Conservation (phyloP, 2,797 vertebrate species). For the Pristis pectinata region DNA sequence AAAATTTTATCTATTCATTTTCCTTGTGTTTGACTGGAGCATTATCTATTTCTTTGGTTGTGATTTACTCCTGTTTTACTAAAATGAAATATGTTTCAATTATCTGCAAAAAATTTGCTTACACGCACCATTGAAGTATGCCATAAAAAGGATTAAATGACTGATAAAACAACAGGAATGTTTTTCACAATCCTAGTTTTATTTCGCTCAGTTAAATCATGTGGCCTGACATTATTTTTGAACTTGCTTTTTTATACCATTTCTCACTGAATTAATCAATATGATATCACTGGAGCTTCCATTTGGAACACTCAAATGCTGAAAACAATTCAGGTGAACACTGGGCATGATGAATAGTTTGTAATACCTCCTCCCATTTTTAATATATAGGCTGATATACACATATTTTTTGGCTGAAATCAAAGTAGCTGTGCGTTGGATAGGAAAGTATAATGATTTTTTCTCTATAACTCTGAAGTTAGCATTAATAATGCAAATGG, state of each 20-base stretch:
- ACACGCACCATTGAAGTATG: not conserved
- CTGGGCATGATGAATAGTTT: not conserved
- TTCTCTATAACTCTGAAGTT: not conserved
- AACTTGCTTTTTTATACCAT: not conserved
- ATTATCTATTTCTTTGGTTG: not conserved
- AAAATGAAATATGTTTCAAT: not conserved
- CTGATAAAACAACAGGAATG: not conserved
- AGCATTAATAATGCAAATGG: not conserved
- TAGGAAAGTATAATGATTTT: not conserved
- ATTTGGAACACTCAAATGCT: not conserved
- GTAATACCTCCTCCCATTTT: not conserved
- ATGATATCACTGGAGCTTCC: not conserved
- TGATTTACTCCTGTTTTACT: not conserved
- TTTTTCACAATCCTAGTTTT: not conserved
- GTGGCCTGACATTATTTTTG: not conserved
- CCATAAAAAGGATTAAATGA: not conserved
- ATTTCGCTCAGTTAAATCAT: not conserved
- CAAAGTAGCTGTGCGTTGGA: not conserved
- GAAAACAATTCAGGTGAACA: not conserved
- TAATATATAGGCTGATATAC: not conserved
- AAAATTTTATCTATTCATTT: not conserved
- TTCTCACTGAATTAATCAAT: not conserved
- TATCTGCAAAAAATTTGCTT: not conserved
- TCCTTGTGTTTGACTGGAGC: not conserved
- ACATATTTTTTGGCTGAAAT: not conserved